phyloP scores from a whole-genome alignment of 2,888 invertebrate genomes.

The Tachina grossa region DNA sequence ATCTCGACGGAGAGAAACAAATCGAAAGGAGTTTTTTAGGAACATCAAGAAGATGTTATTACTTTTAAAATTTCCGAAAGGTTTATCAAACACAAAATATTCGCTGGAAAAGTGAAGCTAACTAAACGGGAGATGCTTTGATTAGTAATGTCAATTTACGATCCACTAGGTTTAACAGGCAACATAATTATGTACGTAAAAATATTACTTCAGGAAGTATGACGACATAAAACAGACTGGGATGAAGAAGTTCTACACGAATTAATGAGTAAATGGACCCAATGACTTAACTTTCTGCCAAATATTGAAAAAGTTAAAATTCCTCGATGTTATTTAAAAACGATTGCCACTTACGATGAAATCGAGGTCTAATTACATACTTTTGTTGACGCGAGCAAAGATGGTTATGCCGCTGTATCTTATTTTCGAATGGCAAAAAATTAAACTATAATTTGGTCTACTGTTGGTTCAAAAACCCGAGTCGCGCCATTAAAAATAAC shows the following conservation, averaged over 20 bases:
- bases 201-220: constrained; percentile 54
- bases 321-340: constrained; percentile 1
- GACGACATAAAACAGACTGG: constrained; percentile 30
- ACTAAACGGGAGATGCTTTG: constrained; percentile 46
- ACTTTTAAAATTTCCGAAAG: constrained; percentile 53
- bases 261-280: constrained; percentile 38
- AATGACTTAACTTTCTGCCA: neutral
- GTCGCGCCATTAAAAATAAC: too few species aligned
- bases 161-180: constrained; percentile 43
- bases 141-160: constrained; percentile 51
- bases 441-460: too few species aligned
- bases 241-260: constrained; percentile 32
- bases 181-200: too few species aligned
- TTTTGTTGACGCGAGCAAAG: too few species aligned
- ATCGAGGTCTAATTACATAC: too few species aligned
- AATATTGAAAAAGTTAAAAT: neutral
- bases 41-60: constrained; percentile 55
- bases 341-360: neutral
- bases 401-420: too few species aligned
- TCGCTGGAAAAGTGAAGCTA: neutral
- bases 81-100: constrained; percentile 12
- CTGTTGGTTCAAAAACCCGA: too few species aligned
- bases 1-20: constrained; percentile 18
- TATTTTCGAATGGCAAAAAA: too few species aligned
- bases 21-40: constrained; percentile 61